Base-by-base conservation (phyloP, 2,888 invertebrate genomes). In the Ormyrus thymus region DNA sequence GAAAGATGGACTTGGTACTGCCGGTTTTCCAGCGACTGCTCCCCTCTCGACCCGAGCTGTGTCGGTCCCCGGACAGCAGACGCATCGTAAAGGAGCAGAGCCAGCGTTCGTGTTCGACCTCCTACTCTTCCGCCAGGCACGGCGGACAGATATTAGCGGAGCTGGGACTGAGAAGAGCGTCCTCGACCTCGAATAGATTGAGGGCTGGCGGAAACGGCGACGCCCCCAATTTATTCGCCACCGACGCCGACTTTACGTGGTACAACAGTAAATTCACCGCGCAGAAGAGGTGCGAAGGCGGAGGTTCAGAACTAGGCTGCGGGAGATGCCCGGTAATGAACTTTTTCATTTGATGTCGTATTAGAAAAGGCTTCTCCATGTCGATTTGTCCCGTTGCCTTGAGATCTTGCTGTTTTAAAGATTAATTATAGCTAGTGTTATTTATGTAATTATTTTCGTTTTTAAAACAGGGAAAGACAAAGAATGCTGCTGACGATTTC, bases 161-260 rank as follows among this genome's bases (percentile, higher is more conserved):
- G 29, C 29, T 29, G 4, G 29, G 29, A 29, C 3, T 29, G 4
- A 29, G 29, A 29, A 29, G 4, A 15, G 51, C 7, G 50, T 7
- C 50, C 29, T 15, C n/a, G 45, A 61, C n/a, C 7, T 6, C 68
- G 15, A 58, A 13, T 6, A 83, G 87, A 70, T 74, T 86, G 79
- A 83, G 84, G 81, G 78, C 76, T 10, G 76, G 81, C n/a, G 86
- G 85, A n/a, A 85, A 85, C 53, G 85, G 84, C 7, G 81, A 83
- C 58, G 70, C 75, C 13, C 81, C 82, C 53, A 58, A 46, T 9
- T 66, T 46, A 76, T 51, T 51, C 72, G 64, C 81, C 55, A 56
- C 61, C 66, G 80, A 82, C 10, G 61, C 62, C 1, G 84, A 85
- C 45, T 82, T 81, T 69, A 78, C 62, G 6, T 83, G 81, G 82